Conservation (phyloP, 2,888 invertebrate species). For the Alentia gelatinosa region DNA sequence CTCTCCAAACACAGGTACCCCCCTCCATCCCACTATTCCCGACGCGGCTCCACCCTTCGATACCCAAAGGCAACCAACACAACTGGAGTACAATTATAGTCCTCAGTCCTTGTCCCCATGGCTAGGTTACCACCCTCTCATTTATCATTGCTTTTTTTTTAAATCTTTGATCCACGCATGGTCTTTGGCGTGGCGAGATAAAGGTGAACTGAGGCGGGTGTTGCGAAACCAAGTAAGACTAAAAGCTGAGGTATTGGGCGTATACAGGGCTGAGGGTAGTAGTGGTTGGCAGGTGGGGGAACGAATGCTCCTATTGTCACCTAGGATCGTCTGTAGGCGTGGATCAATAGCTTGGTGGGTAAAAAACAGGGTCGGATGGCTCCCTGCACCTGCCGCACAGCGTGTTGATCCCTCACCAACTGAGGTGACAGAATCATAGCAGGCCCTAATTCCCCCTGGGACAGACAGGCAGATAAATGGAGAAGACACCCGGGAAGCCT, state of each 20-base stretch:
- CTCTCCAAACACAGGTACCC: not conserved
- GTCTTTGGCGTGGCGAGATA: not conserved
- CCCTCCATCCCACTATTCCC: not conserved
- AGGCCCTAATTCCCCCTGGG: not conserved
- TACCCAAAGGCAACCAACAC: too few species aligned
- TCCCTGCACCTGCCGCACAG: not conserved
- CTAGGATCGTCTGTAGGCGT: too few species aligned
- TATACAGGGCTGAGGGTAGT: too few species aligned
- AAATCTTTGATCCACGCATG: not conserved
- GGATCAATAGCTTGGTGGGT: not conserved
- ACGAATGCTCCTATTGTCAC: too few species aligned
- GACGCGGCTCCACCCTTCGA: too few species aligned
- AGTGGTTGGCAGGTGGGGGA: too few species aligned
- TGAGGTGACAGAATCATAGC: not conserved
- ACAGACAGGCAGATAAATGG: not conserved
- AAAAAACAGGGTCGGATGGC: not conserved
- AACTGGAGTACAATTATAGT: too few species aligned
- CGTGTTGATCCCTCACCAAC: not conserved
- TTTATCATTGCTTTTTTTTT: not conserved
- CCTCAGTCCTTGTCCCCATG: not conserved
- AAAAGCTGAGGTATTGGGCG: too few species aligned
- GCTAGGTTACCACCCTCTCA: not conserved
- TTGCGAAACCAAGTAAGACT: too few species aligned
- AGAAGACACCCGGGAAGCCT: not conserved
- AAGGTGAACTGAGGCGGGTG: not conserved